Evolutionary conservation across 1,140 invertebrate species (phyloP).

Genomic region (Cherax quadricarinatus): DNA sequence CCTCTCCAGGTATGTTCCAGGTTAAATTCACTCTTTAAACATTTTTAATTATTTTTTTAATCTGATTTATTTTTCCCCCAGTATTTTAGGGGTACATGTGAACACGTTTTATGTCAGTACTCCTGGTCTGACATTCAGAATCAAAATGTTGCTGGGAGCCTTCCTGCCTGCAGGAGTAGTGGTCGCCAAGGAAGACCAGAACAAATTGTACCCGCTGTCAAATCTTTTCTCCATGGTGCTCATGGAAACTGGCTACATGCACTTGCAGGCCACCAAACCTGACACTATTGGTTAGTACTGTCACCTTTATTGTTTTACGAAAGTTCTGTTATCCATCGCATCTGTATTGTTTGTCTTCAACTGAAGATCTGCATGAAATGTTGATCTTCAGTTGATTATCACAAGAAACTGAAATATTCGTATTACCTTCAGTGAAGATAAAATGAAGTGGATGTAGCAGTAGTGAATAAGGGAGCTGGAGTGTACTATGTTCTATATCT

Average conservation of each 20-base stretch:
- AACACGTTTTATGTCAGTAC: constrained; percentile 81
- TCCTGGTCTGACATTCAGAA: constrained; percentile 77
- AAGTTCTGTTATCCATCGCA: too few species aligned
- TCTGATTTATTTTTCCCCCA: constrained; percentile 71
- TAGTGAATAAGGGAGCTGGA: too few species aligned
- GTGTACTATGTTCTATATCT: too few species aligned
- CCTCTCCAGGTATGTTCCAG: too few species aligned
- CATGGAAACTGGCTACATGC: constrained; percentile 86
- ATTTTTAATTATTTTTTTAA: too few species aligned
- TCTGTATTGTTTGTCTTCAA: too few species aligned
- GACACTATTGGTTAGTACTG: constrained; percentile 84
- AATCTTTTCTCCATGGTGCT: constrained; percentile 79
- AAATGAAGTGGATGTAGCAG: too few species aligned
- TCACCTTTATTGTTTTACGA: background rate
- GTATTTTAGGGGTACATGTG: constrained; percentile 83
- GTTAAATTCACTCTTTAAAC: too few species aligned
- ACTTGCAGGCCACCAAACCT: constrained; percentile 92
- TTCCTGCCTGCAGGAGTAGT: constrained; percentile 77
- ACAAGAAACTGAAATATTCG: too few species aligned
- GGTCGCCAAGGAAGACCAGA: constrained; percentile 79
- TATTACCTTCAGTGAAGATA: too few species aligned
- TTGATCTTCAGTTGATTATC: too few species aligned
- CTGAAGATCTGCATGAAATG: too few species aligned
- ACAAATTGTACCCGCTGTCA: constrained; percentile 82
- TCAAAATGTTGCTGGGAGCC: constrained; percentile 80